Percentiles rank a stretch among this genome's conserved stretches.
phyloP scores from a whole-genome alignment of 1,140 invertebrate species.

The Agraylea sexmaculata region DNA sequence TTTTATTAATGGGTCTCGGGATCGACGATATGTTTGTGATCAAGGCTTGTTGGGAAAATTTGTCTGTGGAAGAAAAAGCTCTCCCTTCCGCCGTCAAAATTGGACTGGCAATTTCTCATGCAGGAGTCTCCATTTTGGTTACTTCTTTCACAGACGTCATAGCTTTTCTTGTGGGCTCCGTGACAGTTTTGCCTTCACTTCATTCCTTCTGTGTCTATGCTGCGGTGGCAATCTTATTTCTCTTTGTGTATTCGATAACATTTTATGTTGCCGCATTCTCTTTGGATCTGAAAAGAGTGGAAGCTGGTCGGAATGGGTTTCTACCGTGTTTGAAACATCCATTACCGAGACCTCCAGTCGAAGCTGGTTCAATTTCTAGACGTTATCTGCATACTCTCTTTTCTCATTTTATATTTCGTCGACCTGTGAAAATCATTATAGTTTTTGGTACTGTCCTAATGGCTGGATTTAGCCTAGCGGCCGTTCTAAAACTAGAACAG shows the following conservation, averaged over 20 bases:
- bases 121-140: slow-evolving; percentile 70
- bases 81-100: slow-evolving; percentile 47
- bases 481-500: slow-evolving; percentile 51
- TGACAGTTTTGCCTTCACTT: slow-evolving; percentile 60
- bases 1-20: slow-evolving; percentile 68
- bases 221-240: slow-evolving; percentile 55
- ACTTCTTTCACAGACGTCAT: slow-evolving; percentile 75
- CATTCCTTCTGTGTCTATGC: slow-evolving; percentile 67
- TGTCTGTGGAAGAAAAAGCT: slow-evolving; percentile 36
- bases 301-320: slow-evolving; percentile 50
- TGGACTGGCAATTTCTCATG: slow-evolving; percentile 59
- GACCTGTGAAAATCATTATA: slow-evolving; percentile 46
- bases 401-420: slow-evolving; percentile 46
- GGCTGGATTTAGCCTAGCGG: slow-evolving; percentile 46
- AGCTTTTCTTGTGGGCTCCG: slow-evolving; percentile 60
- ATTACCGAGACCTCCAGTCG: slow-evolving; percentile 29
- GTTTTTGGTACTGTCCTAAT: slow-evolving; percentile 46
- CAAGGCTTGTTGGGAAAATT: slow-evolving; percentile 58
- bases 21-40: slow-evolving; percentile 76
- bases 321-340: slow-evolving; percentile 52
- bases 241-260: slow-evolving; percentile 62
- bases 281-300: slow-evolving; percentile 53
- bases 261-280: slow-evolving; percentile 68
- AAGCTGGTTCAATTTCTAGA: slow-evolving; percentile 36
- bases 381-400: slow-evolving; percentile 44